Evolutionary conservation across 2,797 vertebrate species (phyloP), one percentile per base, ranked within the genome.

Genomic region (Spea hammondii): DNA sequence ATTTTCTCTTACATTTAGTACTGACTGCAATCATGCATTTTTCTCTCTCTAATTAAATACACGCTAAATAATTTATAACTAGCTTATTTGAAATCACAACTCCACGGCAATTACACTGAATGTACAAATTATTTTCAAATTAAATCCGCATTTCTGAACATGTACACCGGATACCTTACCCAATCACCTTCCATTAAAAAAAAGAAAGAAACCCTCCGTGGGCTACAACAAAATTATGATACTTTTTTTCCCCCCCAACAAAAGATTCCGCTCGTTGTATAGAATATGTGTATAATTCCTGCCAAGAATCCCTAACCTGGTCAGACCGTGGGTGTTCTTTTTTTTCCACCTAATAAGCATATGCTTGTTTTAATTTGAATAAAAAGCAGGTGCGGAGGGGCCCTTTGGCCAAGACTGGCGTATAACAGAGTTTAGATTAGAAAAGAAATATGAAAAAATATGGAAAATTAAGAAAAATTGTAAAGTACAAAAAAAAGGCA

Each of bases 401-500:
- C 50, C 57, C 48, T 60, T 46, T 69, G 65, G 49, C 60, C 9
- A 6, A 4, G 12, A 8, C n/a, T 55, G 71, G 54, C n/a, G 55
- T n/a, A 14, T 49, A 14, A 17, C 6, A 50, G 13, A 8, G 8
- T 66, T 49, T 11, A 14, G 60, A 66, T 12, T 14, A 71, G 4
- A 65, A 71, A 78, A 65, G 51, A 32, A 44, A 55, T 62, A 62
- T 13, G 65, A 32, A 57, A 76, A 70, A 54, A 44, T 67, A 10
- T 47, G 3, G 69, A 32, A 5, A 77, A 53, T 32, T 78, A 85
- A 85, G 84, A 72, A 86, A 86, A 86, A 86, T 83, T 83, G 78
- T n/a, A n/a, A n/a, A n/a, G n/a, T 85, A 84, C 83, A 82, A 79
- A 81, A 86, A 88, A 88, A 87, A 88, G 85, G 65, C 84, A 80